Percentiles rank a stretch among this genome's conserved stretches.
Conservation (phyloP, 1,140 invertebrate species). For the Penaeus japonicus region DNA sequence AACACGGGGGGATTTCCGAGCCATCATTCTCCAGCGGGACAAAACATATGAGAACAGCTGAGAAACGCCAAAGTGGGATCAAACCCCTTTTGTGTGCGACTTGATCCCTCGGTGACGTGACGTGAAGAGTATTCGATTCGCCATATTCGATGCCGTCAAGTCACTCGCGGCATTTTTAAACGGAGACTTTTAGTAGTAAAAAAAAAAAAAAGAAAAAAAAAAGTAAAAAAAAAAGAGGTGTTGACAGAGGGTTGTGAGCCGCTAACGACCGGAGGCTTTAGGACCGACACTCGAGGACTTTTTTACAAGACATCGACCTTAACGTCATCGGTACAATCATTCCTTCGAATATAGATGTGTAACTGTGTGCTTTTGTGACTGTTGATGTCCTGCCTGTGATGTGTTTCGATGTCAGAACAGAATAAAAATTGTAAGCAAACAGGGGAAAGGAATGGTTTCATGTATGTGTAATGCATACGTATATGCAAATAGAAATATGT, state of each 20-base stretch:
- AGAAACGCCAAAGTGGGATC: constrained; percentile 42
- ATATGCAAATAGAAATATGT: neutral
- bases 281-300: too few relatives aligned
- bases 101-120: constrained; percentile 50
- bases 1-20: neutral
- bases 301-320: too few relatives aligned
- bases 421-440: too few relatives aligned
- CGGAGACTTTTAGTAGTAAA: neutral
- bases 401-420: too few relatives aligned
- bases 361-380: too few relatives aligned
- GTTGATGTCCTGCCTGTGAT: too few relatives aligned
- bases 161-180: neutral
- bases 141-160: constrained; percentile 44
- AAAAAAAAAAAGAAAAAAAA: too few relatives aligned
- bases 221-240: neutral
- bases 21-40: neutral
- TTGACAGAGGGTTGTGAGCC: neutral
- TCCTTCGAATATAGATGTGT: too few relatives aligned
- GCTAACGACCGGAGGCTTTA: too few relatives aligned
- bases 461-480: neutral
- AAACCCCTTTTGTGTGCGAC: constrained; percentile 44
- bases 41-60: constrained; percentile 29
- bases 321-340: too few relatives aligned
- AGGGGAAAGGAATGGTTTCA: too few relatives aligned
- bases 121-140: constrained; percentile 54